Base-by-base conservation (phyloP, 1,140 invertebrate species). In the Bombus impatiens region DNA sequence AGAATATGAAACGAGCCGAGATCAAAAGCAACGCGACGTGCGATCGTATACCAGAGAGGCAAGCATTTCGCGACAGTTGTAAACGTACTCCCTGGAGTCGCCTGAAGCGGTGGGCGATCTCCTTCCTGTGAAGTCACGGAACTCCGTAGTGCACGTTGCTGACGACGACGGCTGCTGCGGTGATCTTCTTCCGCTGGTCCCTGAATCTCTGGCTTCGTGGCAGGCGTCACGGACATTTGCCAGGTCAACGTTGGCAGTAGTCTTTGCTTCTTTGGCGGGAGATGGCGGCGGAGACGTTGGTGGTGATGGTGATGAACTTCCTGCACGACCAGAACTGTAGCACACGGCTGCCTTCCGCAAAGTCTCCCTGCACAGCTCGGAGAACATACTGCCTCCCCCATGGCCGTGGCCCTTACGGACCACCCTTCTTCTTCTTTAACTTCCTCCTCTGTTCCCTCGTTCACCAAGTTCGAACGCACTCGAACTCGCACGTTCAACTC, bases 311-410 rank as follows among this genome's bases (percentile, higher is more conserved):
- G 94, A 93, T 89, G 94, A 93, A 91, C 94, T 95, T 92, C 88
- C 93, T 89, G 93, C 90, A 88, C 94, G 94, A 92, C 94, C 94
- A 93, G 94, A 93, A 93, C 92, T 95, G 94, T 95, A 95, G 93
- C 92, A 95, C 89, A 95, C 94, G 81, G 95, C 94, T 88, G 96
- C 96, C 93, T 96, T 95, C 91, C 96, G 95, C 93, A 96, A 94
- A 87, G 96, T 96, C 95, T 96, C 96, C 92, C 96, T 95, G 94
- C 96, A 96, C 91, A 96, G 95, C 94, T 96, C 96, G 91, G 96
- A 96, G 94, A 96, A 96, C 96, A 96, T 96, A 88, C 92, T 94
- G 93, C 90, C 93, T 94, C 92, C 94, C 93, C 95, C 95, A 95
- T 95, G 94, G 94, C 93, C 93, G 82, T 84, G 91, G 92, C 92